Evolutionary conservation across 1,140 invertebrate species (phyloP).

Genomic region (Paracyclopina nana): DNA sequence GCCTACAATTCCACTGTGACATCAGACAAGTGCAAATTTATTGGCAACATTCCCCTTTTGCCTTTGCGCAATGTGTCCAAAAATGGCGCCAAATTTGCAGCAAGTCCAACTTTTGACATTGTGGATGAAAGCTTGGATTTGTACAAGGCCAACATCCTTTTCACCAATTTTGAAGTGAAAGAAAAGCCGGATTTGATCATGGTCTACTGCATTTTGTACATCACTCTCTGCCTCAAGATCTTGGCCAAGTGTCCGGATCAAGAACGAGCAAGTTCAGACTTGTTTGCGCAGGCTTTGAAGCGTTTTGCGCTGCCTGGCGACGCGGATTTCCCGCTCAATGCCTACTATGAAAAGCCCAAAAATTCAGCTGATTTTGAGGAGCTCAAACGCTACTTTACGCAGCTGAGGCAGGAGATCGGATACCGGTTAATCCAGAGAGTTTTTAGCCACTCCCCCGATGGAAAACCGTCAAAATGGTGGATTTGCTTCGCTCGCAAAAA

Average conservation of each 20-base stretch:
- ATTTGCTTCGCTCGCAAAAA: conserved; percentile 95
- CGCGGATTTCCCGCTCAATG: conserved; percentile 79
- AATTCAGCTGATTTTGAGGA: not conserved
- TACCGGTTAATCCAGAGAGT: conserved; percentile 76
- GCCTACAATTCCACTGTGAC: not conserved
- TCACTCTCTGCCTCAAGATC: conserved; percentile 89
- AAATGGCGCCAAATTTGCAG: conserved; percentile 38
- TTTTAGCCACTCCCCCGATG: conserved; percentile 58
- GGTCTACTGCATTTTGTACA: conserved; percentile 93
- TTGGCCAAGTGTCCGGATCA: conserved; percentile 75
- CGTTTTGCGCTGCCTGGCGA: conserved; percentile 95
- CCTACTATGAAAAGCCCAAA: conserved; percentile 75
- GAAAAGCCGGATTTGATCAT: conserved; percentile 81
- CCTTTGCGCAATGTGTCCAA: conserved; percentile 38
- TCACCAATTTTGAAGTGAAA: conserved; percentile 95
- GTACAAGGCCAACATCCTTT: conserved; percentile 98
- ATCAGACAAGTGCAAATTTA: not conserved
- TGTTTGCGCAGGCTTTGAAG: conserved; percentile 82
- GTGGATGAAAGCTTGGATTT: conserved; percentile 92
- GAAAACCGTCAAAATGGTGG: conserved; percentile 98
- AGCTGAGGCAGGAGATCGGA: conserved; percentile 38
- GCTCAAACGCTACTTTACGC: not conserved
- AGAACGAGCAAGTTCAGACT: conserved; percentile 74
- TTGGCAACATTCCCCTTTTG: conserved; percentile 80
- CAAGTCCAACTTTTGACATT: conserved; percentile 53